Evolutionary conservation across 2,888 invertebrate genomes (phyloP).

Genomic region (Spilosoma lubricipeda): DNA sequence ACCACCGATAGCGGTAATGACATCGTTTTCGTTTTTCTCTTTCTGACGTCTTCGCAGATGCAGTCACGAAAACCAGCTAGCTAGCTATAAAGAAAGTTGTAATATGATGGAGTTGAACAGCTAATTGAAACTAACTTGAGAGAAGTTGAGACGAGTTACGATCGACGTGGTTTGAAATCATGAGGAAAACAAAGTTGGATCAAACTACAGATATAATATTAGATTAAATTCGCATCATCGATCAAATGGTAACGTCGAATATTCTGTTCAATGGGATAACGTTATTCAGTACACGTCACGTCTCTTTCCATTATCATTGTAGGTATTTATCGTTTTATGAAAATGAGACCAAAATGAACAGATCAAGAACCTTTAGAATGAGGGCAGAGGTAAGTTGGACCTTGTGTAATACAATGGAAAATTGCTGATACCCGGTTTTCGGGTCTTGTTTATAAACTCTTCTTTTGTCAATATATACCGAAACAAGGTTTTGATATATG

Average conservation of each 20-base stretch:
- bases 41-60: background rate
- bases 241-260: background rate
- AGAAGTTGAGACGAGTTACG: constrained; percentile 19
- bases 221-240: background rate
- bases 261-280: background rate
- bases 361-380: too few relatives aligned
- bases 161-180: constrained; percentile 21
- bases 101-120: constrained; percentile 37
- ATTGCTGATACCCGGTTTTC: too few relatives aligned
- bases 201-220: background rate
- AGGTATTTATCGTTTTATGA: background rate
- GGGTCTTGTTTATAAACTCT: too few relatives aligned
- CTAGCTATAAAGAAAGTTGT: constrained; percentile 41
- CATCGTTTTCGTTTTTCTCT: too few relatives aligned
- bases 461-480: too few relatives aligned
- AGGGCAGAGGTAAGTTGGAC: too few relatives aligned
- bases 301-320: background rate
- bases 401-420: too few relatives aligned
- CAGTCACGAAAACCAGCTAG: constrained; percentile 4
- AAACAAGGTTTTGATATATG: too few relatives aligned
- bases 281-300: background rate
- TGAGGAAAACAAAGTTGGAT: constrained; percentile 5
- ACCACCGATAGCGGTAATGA: too few relatives aligned
- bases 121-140: constrained; percentile 51
- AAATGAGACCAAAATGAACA: background rate